Evolutionary conservation across 2,797 vertebrate species (phyloP), one percentile per base, ranked within the genome.

Genomic region (Cyprinella venusta): DNA sequence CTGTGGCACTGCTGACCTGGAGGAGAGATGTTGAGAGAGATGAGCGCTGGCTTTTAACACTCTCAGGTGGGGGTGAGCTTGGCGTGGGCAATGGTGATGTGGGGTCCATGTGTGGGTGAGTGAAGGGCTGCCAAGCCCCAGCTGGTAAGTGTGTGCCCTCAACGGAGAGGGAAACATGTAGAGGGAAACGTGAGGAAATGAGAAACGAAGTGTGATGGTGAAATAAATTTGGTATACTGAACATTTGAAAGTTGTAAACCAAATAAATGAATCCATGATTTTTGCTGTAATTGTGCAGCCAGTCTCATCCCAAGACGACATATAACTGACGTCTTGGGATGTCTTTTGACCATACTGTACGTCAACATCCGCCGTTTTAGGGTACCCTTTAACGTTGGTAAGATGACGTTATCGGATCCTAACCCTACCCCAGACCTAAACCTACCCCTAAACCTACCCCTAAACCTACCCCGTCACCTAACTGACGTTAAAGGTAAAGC

Each of bases 21-120:
- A 79, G 79, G 71, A 52, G 79, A 71, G 75, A 79, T 54, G 67
- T 52, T 76, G 61, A 8, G 42, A 69, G 64, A 54, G 67, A 71
- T 67, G 12, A n/a, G 45, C 45, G 4, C 50, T 36, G 36, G 81
- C 75, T 72, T 87, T 82, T 84, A 76, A 85, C 79, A 36, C 80
- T 78, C 61, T 68, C 42, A 75, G 79, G 80, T 61, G 74, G 52
- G 26, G 64, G 24, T 76, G 45, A 50, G 72, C 45, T 84, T 40
- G 52, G 45, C 56, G 38, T 83, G 30, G 80, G 78, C 48, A 26
- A 61, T 16, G 2, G 52, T 74, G 68, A 69, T 84, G 59, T 70
- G 78, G 82, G 81, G 85, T 86, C 48, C 52, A 24, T 70, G 74
- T 71, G 85, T 86, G 87, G 65, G 80, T 19, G 68, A 83, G 80